Percentiles rank a stretch among this genome's conserved stretches.
phyloP scores from a whole-genome alignment of 2,113 vertebrate species.

The Plecotus auritus region DNA sequence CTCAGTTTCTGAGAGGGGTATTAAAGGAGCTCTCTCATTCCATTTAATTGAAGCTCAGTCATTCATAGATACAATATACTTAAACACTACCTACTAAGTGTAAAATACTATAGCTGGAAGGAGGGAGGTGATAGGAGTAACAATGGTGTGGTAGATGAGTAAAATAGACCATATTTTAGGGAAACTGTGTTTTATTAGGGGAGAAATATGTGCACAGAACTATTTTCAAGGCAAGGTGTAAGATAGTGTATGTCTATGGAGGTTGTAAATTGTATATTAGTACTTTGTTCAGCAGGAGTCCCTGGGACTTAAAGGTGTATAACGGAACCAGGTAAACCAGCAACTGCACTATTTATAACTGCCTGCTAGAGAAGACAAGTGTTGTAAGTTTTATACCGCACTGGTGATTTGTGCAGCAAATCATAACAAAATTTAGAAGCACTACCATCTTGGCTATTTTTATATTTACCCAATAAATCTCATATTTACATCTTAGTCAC shows the following conservation, averaged over 20 bases:
- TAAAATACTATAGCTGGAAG: neutral
- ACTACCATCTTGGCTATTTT: neutral
- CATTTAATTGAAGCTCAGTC: neutral
- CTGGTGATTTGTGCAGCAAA: conserved; percentile 6
- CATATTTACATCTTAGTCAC: neutral
- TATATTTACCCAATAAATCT: conserved; percentile 16
- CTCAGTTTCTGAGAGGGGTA: neutral
- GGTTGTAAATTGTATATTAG: neutral
- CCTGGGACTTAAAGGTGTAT: neutral
- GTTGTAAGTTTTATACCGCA: neutral
- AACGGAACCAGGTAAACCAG: neutral
- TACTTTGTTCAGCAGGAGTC: conserved; percentile 18
- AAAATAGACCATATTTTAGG: conserved; percentile 9
- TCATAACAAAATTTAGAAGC: conserved; percentile 24
- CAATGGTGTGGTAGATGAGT: neutral
- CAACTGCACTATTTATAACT: conserved; percentile 20
- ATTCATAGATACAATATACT: neutral
- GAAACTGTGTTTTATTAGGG: conserved; percentile 15
- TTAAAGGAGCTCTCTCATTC: conserved; percentile 5
- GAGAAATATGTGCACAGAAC: neutral
- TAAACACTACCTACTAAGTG: neutral
- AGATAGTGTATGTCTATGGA: neutral
- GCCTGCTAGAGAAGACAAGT: neutral
- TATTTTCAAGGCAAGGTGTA: conserved; percentile 24
- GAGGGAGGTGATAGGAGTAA: neutral